phyloP scores from a whole-genome alignment of 2,113 vertebrate genomes.

The Prietella phreatophila region DNA sequence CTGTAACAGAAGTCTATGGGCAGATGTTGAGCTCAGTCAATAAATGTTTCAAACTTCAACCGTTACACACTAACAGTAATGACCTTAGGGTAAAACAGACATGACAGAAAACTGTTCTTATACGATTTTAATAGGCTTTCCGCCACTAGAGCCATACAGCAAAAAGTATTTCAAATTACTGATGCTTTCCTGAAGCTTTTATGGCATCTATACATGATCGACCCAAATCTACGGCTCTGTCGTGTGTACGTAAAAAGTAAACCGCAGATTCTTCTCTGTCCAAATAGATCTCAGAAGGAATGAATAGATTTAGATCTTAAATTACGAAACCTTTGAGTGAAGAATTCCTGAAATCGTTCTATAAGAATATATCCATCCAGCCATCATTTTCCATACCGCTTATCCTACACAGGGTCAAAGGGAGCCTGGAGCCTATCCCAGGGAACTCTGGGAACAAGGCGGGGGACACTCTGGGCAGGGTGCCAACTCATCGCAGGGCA shows the following conservation, averaged over 20 bases:
- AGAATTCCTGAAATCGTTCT: background rate
- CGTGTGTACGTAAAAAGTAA: background rate
- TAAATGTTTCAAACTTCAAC: background rate
- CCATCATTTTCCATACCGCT: no score
- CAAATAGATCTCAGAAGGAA: background rate
- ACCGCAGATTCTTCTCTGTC: background rate
- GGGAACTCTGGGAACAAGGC: no score
- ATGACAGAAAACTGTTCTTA: background rate
- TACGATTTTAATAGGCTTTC: background rate
- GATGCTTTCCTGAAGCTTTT: background rate
- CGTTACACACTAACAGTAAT: background rate
- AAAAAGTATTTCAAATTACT: background rate
- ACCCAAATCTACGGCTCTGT: background rate
- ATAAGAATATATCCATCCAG: no score
- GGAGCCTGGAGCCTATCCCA: no score
- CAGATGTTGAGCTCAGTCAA: background rate
- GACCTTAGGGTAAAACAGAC: background rate
- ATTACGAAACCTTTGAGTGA: background rate
- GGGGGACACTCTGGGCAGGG: no score
- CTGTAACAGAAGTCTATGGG: background rate
- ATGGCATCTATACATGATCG: background rate
- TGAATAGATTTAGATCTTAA: background rate
- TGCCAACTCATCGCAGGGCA: no score
- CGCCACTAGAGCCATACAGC: background rate
- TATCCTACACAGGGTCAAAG: no score